phyloP scores from a whole-genome alignment of 2,888 invertebrate genomes.

The Pyrocoelia pectoralis region DNA sequence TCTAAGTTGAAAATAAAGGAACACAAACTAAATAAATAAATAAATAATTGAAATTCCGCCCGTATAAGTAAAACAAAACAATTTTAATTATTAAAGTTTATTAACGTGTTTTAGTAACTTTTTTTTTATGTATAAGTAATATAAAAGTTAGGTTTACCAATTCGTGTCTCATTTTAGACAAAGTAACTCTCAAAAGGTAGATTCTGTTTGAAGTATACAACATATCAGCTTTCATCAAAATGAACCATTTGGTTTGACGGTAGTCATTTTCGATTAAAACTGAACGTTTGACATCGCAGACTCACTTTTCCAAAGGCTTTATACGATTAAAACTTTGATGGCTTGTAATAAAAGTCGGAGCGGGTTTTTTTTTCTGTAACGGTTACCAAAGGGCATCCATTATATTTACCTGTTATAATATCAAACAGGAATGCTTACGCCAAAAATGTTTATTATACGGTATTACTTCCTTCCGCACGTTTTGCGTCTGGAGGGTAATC shows the following conservation, averaged over 20 bases:
- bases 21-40: too few relatives aligned
- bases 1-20: too few relatives aligned
- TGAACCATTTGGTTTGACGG: not conserved
- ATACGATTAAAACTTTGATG: not conserved
- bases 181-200: not conserved
- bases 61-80: too few relatives aligned
- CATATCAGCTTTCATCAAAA: not conserved
- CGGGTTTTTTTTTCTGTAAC: not conserved
- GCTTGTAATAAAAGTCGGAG: not conserved
- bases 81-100: too few relatives aligned
- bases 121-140: too few relatives aligned
- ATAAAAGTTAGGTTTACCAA: too few relatives aligned
- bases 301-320: not conserved
- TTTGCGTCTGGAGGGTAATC: conserved; percentile 5
- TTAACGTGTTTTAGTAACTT: too few relatives aligned
- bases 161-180: not conserved
- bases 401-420: not conserved
- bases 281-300: not conserved
- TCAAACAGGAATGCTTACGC: not conserved
- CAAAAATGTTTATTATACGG: not conserved
- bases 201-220: not conserved
- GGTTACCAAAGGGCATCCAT: not conserved
- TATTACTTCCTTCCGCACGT: not conserved
- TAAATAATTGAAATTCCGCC: too few relatives aligned
- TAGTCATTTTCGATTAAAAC: conserved; percentile 1